Evolutionary conservation across 2,113 vertebrate genomes (phyloP), one percentile per base, ranked within the genome.

Genomic region (Neofelis nebulosa): DNA sequence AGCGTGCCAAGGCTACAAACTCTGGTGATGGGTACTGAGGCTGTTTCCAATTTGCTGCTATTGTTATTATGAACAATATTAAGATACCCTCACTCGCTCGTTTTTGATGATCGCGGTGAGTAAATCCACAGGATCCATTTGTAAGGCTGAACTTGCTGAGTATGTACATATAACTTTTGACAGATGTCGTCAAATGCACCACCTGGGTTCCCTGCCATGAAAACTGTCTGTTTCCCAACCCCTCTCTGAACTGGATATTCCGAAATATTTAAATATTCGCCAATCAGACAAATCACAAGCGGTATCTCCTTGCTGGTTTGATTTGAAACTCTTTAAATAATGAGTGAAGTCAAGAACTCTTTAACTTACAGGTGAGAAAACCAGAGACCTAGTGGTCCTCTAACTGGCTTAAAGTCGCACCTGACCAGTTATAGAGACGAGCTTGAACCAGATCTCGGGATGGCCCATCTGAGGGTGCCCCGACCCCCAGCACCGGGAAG

Each of bases 301-400:
- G 29, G 8, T 4, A 88, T 73, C 66, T 52, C 84, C 25, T 89
- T 36, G 5, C 15, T 86, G 31, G 57, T 69, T 71, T 23, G 13
- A 84, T 61, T 23, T 68, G 31, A 89, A 33, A 5, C 65, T 82
- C 69, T 88, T 83, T 84, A 76, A 74, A 88, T 82, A 27, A 52
- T 11, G 23, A 91, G 48, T 61, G 91, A 92, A 25, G 29, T 3
- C 82, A 45, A 63, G 48, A 94, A 73, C 9, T 36, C 33, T 89
- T 96, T 73, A 55, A 93, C 68, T 88, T 68, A 38, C 71, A 94
- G 71, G 27, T 82, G 61, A 81, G 65, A 88, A 79, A 80, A 61
- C 31, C 0, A 41, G 76, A 83, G 73, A 66, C 41, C 38, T 7
- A 29, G 15, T 3, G 38, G 19, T 66, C 55, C 29, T 23, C 63